Percentiles rank a stretch among this genome's conserved stretches.
These are phyloP conservation scores for Lontra canadensis DNA, from an alignment of 2,113 vertebrate genomes.

Conservation along the genomic window DNA sequence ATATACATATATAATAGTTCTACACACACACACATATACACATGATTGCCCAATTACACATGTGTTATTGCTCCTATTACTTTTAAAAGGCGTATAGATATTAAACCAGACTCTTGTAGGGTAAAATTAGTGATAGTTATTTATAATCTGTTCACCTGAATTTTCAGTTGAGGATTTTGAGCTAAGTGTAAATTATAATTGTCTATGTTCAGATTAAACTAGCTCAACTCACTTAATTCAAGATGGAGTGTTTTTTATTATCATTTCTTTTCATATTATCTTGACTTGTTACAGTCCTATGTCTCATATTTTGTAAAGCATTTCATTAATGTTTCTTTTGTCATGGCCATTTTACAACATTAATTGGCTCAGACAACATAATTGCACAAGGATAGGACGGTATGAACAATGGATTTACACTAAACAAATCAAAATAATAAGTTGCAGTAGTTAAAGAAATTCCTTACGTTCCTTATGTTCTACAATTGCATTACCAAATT, in stretches of 20 bases:
- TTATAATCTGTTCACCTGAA: neutral
- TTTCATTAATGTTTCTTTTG: neutral
- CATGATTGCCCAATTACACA: neutral
- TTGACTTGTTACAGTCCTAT: neutral
- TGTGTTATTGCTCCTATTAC: conserved; percentile 63
- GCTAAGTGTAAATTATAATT: neutral
- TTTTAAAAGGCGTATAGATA: neutral
- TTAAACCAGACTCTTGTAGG: neutral
- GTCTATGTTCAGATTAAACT: conserved; percentile 26
- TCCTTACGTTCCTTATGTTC: neutral
- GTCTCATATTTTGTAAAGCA: neutral
- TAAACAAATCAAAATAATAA: neutral
- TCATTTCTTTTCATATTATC: conserved; percentile 25
- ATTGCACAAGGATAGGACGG: neutral
- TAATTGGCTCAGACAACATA: neutral
- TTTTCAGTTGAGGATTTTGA: conserved; percentile 17
- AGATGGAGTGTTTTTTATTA: neutral
- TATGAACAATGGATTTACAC: neutral
- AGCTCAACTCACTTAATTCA: neutral
- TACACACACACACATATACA: neutral
- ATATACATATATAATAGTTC: conserved; percentile 67
- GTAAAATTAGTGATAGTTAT: conserved; percentile 24
- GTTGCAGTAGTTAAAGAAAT: neutral
- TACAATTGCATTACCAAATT: neutral
- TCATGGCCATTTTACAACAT: neutral